Base-by-base conservation (phyloP, 2,113 vertebrate genomes). In the Picathartes gymnocephalus region DNA sequence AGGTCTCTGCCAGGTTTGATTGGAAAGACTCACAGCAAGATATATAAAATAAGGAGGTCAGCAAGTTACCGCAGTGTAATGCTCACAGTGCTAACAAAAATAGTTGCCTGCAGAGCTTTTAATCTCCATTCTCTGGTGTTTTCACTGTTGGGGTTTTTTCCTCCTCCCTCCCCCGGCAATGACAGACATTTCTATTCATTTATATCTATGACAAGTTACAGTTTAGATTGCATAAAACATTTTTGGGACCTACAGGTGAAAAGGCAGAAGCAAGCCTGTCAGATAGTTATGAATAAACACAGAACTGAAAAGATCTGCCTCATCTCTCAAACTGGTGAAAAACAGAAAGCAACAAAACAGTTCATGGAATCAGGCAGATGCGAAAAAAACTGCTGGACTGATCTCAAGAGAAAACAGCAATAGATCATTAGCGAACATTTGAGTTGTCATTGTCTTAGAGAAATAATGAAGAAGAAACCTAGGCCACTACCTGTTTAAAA, bases 121-220 rank as follows among this genome's bases (percentile, higher is more conserved):
- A 47, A n/a, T 18, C 13, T 90, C 8, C 24, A 10, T 70, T 92
- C 31, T 73, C 31, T 60, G 20, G 16, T n/a, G 22, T 56, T 73
- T 72, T 42, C 54, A 81, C 19, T 70, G 28, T 9, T 54, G 8
- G 35, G 1, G 0, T 3, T 53, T 60, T 50, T 48, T 14, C 18
- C 3, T 28, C 7, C 8, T 18, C 30, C 4, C 6, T 8, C 6
- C 7, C 9, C 4, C 6, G 7, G 21, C 15, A 44, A 39, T 5
- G 9, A 45, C 28, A 66, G 27, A 61, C 3, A 51, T 81, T 73
- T 92, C 60, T 60, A 16, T 65, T 70, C 6, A n/a, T 65, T 80
- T 64, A 14, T 39, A 53, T 64, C 15, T 40, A 8, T 13, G 17
- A 30, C 12, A 77, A 70, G 20, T 42, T 64, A 64, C 2, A 1